Evolutionary conservation across 2,113 vertebrate species (phyloP), one percentile per base, ranked within the genome.

Genomic region (Manacus vitellinus): DNA sequence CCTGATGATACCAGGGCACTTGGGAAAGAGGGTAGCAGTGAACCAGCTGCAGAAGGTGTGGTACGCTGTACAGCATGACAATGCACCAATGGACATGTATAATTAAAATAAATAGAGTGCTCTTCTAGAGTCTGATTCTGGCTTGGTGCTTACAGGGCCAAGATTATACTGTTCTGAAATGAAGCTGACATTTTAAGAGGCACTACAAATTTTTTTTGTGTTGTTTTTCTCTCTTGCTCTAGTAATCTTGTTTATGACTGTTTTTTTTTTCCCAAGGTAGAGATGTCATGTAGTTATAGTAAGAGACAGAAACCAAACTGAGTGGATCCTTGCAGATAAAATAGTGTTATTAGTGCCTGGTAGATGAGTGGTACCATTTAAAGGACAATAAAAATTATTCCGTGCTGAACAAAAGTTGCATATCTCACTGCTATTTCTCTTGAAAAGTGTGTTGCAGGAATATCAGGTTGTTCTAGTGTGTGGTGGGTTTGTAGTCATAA

Each of bases 151-250:
- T 65, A 15, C 35, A 84, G 55, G 44, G 28, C 61, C 73, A 43
- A 51, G 44, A 77, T 92, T 75, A 62, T 46, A 31, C 51, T 58
- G 65, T 35, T 94, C 39, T 88, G 78, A 91, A 96, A 93, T 24
- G 35, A 89, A 88, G 54, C n/a, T 76, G 85, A 74, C 31, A 37
- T 93, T 92, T 94, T 95, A 92, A 82, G 56, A 84, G 75, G 14
- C 55, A 56, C 41, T 81, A 24, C 3, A 28, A 67, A 56, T 16
- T 41, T 55, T 72, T 51, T 79, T 56, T 6, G 8, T 67, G 12
- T 35, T 72, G 4, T 61, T 78, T 85, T 94, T 73, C 47, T 62
- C 24, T 77, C 62, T 92, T 71, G 23, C 41, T 82, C 62, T 75
- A 44, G 23, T 93, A 65, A 77, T 92, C 59, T 71, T 87, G 5